A percentile compares a stretch with the other conserved stretches of the same genome.
phyloP scores from a whole-genome alignment of 2,888 invertebrate genomes.

The Hydrotaea diabolus region DNA sequence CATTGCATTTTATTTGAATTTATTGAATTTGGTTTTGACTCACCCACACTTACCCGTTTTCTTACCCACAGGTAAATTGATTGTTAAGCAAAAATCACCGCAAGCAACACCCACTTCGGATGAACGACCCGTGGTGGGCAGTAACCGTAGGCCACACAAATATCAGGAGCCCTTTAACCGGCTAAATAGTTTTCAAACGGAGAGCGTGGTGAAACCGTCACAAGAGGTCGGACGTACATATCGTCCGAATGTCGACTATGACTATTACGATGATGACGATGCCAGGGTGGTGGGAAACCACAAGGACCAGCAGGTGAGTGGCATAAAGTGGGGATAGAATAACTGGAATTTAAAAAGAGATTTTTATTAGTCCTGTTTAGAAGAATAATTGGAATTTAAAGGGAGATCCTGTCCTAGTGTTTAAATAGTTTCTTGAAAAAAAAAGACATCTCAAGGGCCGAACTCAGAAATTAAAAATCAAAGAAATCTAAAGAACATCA shows the following conservation, averaged over 20 bases:
- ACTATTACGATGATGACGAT: slow-evolving; percentile 87
- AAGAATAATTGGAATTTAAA: no score
- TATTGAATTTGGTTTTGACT: slow-evolving; percentile 44
- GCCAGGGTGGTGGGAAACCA: slow-evolving; percentile 82
- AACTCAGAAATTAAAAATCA: no score
- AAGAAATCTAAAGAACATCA: no score
- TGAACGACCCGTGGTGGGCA: slow-evolving; percentile 59
- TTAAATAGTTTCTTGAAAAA: no score
- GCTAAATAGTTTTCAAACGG: slow-evolving; percentile 69
- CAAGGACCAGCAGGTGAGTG: slow-evolving; percentile 80
- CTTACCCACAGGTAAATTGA: slow-evolving; percentile 69
- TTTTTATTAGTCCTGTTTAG: no score
- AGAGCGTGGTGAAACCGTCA: slow-evolving; percentile 54
- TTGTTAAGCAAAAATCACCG: slow-evolving; percentile 71
- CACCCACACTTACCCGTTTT: neutral
- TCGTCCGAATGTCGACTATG: slow-evolving; percentile 83
- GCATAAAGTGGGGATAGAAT: no score
- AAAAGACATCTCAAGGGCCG: no score
- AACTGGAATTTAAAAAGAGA: no score
- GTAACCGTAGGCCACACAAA: slow-evolving; percentile 75
- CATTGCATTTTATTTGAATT: slow-evolving; percentile 32
- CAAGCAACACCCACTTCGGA: slow-evolving; percentile 72
- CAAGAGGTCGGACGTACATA: slow-evolving; percentile 72
- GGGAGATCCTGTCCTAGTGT: no score
- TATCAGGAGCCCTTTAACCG: slow-evolving; percentile 76